Evolutionary conservation across 2,797 vertebrate species (phyloP), one percentile per base, ranked within the genome.

Genomic region (Perodicticus potto): DNA sequence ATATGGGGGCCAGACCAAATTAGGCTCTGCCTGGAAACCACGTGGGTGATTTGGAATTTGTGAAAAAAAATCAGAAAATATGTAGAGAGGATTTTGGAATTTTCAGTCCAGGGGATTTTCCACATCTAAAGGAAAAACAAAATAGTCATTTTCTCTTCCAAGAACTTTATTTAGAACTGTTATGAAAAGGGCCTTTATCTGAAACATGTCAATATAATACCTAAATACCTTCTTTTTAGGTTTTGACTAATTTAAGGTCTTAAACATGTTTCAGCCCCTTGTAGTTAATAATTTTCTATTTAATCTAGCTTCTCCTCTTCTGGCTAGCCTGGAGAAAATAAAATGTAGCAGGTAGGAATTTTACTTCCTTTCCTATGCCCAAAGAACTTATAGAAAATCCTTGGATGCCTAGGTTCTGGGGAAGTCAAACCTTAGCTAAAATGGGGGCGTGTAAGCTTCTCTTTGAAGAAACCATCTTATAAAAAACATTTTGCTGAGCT

Each of bases 221-320:
- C 40, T 40, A 40, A 40, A 40, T 40, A 40, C 40, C 40, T 40
- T 40, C 3, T 40, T 40, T 40, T 40, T 40, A 94, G 45, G 73
- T 93, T 97, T 96, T 96, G 87, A 94, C 95, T 89, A 91, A 97
- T 96, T 73, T 72, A 82, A 84, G 14, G 37, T 97, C 65, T 96
- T 97, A 91, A 61, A 72, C 61, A 43, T 67, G 61, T 91, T 96
- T 97, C 87, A 95, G 76, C 65, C n/a, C 45, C 20, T 57, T 91
- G 61, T 45, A 73, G 70, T 59, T 53, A 88, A 89, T 87, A 63
- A 90, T 96, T 96, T 84, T 97, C 95, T 94, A 76, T 95, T 93
- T 97, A n/a, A 32, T 49, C 69, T 77, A 85, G 29, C 59, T 82
- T 96, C 45, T 93, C 20, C 12, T 72, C 69, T 95, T 53, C 76